phyloP scores from a whole-genome alignment of 2,113 vertebrate species.

The Tiliqua scincoides region DNA sequence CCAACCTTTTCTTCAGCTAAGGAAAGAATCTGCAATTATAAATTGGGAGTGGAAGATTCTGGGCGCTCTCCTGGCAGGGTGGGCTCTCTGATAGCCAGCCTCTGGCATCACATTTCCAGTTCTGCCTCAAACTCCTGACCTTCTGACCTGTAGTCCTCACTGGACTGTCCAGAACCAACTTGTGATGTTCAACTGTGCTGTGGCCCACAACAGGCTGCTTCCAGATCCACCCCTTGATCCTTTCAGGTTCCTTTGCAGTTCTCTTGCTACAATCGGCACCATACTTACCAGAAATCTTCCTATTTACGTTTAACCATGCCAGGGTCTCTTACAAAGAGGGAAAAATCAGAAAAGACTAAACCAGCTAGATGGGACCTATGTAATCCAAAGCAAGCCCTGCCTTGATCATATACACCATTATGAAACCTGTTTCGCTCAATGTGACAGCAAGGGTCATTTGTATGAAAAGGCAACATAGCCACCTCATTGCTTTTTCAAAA shows the following conservation, averaged over 20 bases:
- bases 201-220: background rate
- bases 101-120: background rate
- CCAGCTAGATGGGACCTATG: background rate
- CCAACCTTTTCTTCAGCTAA: too few species aligned
- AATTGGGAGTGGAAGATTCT: too few species aligned
- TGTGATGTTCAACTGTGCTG: background rate
- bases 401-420: background rate
- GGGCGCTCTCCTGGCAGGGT: too few species aligned
- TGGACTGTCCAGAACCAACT: background rate
- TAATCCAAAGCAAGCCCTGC: background rate
- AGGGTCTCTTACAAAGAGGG: background rate
- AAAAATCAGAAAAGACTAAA: background rate
- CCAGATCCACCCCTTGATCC: background rate
- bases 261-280: background rate
- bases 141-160: background rate
- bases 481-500: background rate
- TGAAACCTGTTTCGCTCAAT: background rate
- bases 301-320: background rate
- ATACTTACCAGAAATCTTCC: background rate
- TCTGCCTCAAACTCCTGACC: background rate
- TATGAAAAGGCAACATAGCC: accelerated
- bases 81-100: too few species aligned
- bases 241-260: background rate
- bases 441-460: accelerated
- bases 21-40: too few species aligned